Base-by-base conservation (phyloP, 92 coral and sea anemone genomes). In the Parazoanthus darwini region DNA sequence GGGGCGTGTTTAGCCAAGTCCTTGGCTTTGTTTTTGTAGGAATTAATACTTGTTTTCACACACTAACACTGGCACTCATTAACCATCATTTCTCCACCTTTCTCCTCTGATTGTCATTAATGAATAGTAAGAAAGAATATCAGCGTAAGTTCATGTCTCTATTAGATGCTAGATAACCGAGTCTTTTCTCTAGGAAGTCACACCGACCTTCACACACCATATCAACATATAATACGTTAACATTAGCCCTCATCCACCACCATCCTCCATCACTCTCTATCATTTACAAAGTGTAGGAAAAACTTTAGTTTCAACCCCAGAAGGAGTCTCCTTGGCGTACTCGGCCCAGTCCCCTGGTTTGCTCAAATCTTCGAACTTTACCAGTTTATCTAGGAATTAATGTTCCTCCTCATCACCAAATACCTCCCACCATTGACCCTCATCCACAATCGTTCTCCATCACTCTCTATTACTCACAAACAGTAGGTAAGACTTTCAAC, bases 311-410 rank as follows among this genome's bases (percentile, higher is more conserved):
- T 83, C 42, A 43, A 26, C 36, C 36, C 6, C 37, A 33, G 44
- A 5, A 0, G 35, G 78, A 42, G 78, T 36, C 6, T 86, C 88
- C 36, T 15, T 51, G 5, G 88, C 77, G 80, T 58, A 88, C 48
- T 89, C 86, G 8, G 74, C 86, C 92, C 90, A 92, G 80, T 36
- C 74, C 71, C 77, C 81, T 1, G 92, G 86, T 48, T 92, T 86
- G 44, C 85, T 86, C 43, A 92, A 77, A 59, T 92, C 94, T 54
- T 89, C 42, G 42, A 39, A 39, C 85, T n/a, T 85, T 92, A 89
- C 74, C 20, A 94, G 90, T 78, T 74, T 92, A 38, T 90, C 91
- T 44, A 95, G 74, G 91, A 92, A 91, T 71, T 89, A 89, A 86
- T 88, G 90, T 59, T 95, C 93, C 9, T 80, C 84, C 36, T 91